Conservation (phyloP, 2,888 invertebrate species). For the Gisinianus flammeolus region DNA sequence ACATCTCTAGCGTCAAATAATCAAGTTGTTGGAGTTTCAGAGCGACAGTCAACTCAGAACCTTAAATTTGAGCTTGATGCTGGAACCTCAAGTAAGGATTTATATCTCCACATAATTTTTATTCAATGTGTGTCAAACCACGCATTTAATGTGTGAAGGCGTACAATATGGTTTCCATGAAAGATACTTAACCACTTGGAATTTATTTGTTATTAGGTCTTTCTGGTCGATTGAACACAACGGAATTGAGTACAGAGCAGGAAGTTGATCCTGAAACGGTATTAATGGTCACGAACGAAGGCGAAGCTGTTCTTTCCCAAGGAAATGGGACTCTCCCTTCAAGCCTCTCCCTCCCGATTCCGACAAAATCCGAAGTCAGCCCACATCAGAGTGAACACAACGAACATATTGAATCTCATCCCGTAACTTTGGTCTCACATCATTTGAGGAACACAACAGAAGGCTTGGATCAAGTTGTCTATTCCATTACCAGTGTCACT, state of each 20-base stretch:
- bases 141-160: too few relatives aligned
- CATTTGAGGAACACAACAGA: conserved; percentile 25
- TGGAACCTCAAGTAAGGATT: background rate
- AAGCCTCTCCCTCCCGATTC: conserved; percentile 31
- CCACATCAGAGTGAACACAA: too few relatives aligned
- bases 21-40: background rate
- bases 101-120: background rate
- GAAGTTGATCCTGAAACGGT: conserved; percentile 42
- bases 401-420: conserved; percentile 39
- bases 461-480: conserved; percentile 48
- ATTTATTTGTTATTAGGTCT: background rate
- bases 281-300: conserved; percentile 48
- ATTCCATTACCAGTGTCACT: conserved; percentile 49
- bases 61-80: background rate
- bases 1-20: background rate
- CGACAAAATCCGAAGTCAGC: background rate
- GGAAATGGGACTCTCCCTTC: conserved; percentile 43
- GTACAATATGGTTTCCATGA: background rate
- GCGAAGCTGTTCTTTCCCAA: conserved; percentile 44
- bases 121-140: too few relatives aligned
- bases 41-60: too few relatives aligned
- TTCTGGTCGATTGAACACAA: background rate
- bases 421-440: conserved; percentile 42
- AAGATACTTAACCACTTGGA: background rate
- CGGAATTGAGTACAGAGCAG: background rate